A percentile compares a stretch with the other conserved stretches of the same genome.
phyloP scores from a whole-genome alignment of 1,140 invertebrate genomes.

The Eupeodes corollae region DNA sequence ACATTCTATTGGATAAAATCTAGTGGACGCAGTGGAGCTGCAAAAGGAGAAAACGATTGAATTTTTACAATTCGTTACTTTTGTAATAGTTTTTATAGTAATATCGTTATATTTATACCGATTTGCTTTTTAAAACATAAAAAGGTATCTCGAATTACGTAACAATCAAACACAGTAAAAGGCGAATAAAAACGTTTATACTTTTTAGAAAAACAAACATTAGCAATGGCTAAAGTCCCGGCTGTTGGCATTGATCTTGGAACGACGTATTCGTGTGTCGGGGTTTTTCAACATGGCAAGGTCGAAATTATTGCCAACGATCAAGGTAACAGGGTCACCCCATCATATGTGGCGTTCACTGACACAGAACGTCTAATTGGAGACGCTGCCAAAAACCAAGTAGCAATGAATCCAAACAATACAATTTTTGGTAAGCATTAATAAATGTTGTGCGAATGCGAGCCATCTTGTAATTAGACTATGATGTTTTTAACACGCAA shows the following conservation, averaged over 20 bases:
- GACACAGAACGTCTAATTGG: conserved; percentile 93
- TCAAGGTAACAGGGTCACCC: conserved; percentile 92
- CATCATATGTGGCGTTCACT: conserved; percentile 94
- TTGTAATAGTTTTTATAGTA: conserved; percentile 30
- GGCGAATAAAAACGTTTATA: too few relatives aligned
- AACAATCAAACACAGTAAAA: too few relatives aligned
- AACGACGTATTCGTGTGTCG: conserved; percentile 71
- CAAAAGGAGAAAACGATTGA: conserved; percentile 35
- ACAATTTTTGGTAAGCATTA: conserved; percentile 34
- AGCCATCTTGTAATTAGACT: too few relatives aligned
- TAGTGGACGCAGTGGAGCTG: conserved; percentile 33
- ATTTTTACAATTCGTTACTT: conserved; percentile 33
- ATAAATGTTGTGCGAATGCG: neutral
- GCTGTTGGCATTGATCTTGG: conserved; percentile 71
- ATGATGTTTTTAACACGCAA: too few relatives aligned
- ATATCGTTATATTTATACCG: conserved; percentile 33
- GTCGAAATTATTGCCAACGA: conserved; percentile 92
- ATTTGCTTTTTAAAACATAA: conserved; percentile 23
- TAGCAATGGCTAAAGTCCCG: conserved; percentile 37
- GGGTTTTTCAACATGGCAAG: conserved; percentile 77
- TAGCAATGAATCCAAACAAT: conserved; percentile 38
- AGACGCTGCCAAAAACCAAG: conserved; percentile 75
- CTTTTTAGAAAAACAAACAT: conserved; percentile 24
- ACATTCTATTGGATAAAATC: too few relatives aligned
- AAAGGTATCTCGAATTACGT: too few relatives aligned